Percentiles rank a stretch among this genome's conserved stretches.
Conservation (phyloP, 2,113 vertebrate genomes). For the Epinephelus cyanopodus region DNA sequence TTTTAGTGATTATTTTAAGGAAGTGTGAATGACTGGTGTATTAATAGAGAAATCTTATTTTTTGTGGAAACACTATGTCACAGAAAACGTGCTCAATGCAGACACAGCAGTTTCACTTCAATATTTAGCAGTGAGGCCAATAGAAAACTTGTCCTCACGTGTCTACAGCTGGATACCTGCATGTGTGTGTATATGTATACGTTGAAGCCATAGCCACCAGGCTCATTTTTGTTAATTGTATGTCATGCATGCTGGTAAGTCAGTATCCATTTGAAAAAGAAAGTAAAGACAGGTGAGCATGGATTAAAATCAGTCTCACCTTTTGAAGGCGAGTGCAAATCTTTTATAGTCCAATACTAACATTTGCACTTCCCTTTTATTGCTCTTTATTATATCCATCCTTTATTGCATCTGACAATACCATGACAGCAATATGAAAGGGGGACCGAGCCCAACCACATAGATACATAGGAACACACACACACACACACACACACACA, state of each 20-base stretch:
- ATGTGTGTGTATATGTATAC: background rate
- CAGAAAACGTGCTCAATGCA: slow-evolving; percentile 14
- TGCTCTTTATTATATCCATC: slow-evolving; percentile 3
- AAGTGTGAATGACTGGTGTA: slow-evolving; percentile 31
- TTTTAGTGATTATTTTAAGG: slow-evolving; percentile 18
- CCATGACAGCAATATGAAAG: background rate
- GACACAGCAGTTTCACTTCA: slow-evolving; percentile 65
- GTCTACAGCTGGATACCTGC: slow-evolving; percentile 8
- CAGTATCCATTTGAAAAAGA: background rate
- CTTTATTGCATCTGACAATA: slow-evolving; percentile 7
- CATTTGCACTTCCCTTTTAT: background rate
- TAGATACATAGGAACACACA: background rate
- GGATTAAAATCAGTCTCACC: background rate
- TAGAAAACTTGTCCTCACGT: slow-evolving; percentile 24
- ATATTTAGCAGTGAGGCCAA: slow-evolving; percentile 8
- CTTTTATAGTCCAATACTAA: background rate
- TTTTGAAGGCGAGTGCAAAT: background rate
- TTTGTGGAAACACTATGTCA: slow-evolving; percentile 17
- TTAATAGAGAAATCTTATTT: slow-evolving; percentile 16
- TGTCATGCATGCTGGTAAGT: background rate
- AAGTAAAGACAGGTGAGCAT: background rate
- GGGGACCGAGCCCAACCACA: background rate
- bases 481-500: slow-evolving; percentile 42
- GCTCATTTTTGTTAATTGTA: background rate
- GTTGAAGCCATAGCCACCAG: background rate